These are phyloP conservation scores for Halocaridina rubra DNA, from an alignment of 2,888 invertebrate species.

Conservation along the genomic window DNA sequence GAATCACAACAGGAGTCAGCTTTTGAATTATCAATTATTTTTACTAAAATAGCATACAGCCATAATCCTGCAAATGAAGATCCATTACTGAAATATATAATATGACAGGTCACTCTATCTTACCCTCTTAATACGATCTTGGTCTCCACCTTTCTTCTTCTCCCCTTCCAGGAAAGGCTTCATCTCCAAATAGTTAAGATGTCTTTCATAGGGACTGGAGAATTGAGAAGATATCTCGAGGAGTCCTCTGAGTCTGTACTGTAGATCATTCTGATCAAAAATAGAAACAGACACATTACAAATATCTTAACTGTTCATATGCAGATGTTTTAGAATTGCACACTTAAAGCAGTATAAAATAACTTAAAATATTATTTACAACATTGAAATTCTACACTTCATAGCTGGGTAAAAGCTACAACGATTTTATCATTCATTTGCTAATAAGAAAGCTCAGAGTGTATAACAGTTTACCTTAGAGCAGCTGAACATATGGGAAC, in stretches of 20 bases:
- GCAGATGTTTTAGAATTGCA: no score
- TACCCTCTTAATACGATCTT: slow-evolving; percentile 32
- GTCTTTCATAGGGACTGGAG: slow-evolving; percentile 53
- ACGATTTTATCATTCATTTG: no score
- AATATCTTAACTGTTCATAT: no score
- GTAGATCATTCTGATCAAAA: background rate
- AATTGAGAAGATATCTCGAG: background rate
- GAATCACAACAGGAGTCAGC: no score
- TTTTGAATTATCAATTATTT: no score
- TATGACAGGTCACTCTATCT: background rate
- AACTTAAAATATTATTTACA: background rate
- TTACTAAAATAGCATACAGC: no score
- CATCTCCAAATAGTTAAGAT: slow-evolving; percentile 42
- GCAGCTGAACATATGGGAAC: slow-evolving; percentile 21
- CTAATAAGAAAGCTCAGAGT: no score
- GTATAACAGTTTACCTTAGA: slow-evolving; percentile 1
- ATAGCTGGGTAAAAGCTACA: no score
- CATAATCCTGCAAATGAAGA: no score
- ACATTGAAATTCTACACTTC: background rate
- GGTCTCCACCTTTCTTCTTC: slow-evolving; percentile 17
- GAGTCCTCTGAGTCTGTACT: background rate
- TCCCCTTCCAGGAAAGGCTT: slow-evolving; percentile 49
- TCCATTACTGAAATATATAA: no score
- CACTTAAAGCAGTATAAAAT: no score
- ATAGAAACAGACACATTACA: no score